These are phyloP conservation scores for Tretioscincus oriximinensis DNA, from an alignment of 2,113 vertebrate genomes.

Conservation along the genomic window DNA sequence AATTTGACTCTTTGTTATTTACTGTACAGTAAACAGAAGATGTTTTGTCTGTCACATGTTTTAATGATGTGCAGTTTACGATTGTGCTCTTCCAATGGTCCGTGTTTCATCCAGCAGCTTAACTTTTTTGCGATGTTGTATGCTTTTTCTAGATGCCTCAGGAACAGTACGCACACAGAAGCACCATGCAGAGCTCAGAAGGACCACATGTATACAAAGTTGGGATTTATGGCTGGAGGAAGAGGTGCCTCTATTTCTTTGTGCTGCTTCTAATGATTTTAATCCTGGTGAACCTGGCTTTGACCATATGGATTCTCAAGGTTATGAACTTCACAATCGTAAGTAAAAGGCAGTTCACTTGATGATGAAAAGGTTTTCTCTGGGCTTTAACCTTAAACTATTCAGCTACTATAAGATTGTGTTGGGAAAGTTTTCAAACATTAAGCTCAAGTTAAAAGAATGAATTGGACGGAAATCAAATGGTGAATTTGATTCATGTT, in stretches of 20 bases:
- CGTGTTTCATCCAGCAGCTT: constrained; percentile 22
- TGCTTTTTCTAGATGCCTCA: constrained; percentile 91
- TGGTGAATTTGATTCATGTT: too few relatives aligned
- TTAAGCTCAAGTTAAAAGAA: too few relatives aligned
- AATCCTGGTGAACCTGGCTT: constrained; percentile 97
- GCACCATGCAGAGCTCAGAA: constrained; percentile 90
- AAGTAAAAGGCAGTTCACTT: constrained; percentile 72
- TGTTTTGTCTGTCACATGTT: constrained; percentile 20
- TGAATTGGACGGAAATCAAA: too few relatives aligned
- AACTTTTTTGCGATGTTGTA: constrained; percentile 34
- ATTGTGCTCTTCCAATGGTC: not conserved
- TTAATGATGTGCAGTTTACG: constrained; percentile 12
- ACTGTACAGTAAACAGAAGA: not conserved
- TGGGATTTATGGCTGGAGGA: constrained; percentile 99
- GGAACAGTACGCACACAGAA: constrained; percentile 93
- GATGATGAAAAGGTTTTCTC: constrained; percentile 34
- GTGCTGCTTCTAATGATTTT: constrained; percentile 98
- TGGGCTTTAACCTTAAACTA: constrained; percentile 3
- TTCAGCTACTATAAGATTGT: not conserved
- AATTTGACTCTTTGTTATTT: not conserved
- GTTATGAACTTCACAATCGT: constrained; percentile 99
- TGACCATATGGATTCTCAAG: constrained; percentile 99
- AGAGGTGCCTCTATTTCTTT: constrained; percentile 98
- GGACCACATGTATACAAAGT: constrained; percentile 97
- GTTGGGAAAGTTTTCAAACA: too few relatives aligned